These are phyloP conservation scores for Rhagoletis pomonella DNA, from an alignment of 1,140 invertebrate genomes.

Conservation along the genomic window DNA sequence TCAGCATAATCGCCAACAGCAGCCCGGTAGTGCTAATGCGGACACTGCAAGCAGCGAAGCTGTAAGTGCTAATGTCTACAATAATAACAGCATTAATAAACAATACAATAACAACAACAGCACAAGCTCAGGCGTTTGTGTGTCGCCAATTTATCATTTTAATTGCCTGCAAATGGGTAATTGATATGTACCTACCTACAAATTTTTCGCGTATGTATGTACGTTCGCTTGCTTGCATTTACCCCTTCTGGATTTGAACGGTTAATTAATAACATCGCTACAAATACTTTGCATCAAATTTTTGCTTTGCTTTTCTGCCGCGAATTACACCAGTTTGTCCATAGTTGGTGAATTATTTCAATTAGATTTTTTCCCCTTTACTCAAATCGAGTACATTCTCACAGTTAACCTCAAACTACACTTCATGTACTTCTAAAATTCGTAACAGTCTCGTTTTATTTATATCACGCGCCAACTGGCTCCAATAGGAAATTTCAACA, in stretches of 20 bases:
- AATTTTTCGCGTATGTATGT: background rate
- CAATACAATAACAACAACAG: background rate
- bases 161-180: slow-evolving; percentile 30
- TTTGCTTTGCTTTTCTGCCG: background rate
- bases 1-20: slow-evolving; percentile 54
- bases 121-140: background rate
- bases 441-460: no score
- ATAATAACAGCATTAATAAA: background rate
- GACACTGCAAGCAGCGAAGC: slow-evolving; percentile 48
- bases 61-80: slow-evolving; percentile 57
- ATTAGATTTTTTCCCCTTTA: no score
- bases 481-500: no score
- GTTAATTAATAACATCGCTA: no score
- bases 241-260: no score
- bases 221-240: background rate
- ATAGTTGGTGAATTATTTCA: no score
- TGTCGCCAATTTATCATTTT: slow-evolving; percentile 30
- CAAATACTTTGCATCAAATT: no score
- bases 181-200: background rate
- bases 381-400: no score
- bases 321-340: no score
- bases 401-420: no score
- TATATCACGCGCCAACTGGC: no score
- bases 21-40: slow-evolving; percentile 58
- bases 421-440: no score